Evolutionary conservation across 2,113 vertebrate species (phyloP).

Genomic region (Odocoileus hemionus): DNA sequence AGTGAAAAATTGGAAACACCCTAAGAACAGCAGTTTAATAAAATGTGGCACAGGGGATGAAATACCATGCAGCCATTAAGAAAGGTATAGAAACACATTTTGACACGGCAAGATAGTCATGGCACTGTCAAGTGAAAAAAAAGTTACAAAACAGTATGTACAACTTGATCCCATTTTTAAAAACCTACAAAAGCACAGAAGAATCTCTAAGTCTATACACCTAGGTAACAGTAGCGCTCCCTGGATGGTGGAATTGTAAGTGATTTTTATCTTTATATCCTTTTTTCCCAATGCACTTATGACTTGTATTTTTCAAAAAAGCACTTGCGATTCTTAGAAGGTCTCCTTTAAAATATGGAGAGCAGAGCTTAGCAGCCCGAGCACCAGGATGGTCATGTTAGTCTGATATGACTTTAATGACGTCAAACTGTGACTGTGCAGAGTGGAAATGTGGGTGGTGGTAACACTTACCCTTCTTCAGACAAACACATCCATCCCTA

Average conservation of each 20-base stretch:
- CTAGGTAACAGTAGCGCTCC: slow-evolving; percentile 13
- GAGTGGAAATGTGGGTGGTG: not conserved
- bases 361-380: slow-evolving; percentile 25
- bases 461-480: not conserved
- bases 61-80: slow-evolving; percentile 55
- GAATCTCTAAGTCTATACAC: slow-evolving; percentile 18
- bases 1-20: slow-evolving; percentile 64
- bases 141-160: slow-evolving; percentile 64
- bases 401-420: not conserved
- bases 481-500: not conserved
- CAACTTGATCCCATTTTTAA: slow-evolving; percentile 50
- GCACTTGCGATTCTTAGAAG: slow-evolving; percentile 28
- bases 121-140: slow-evolving; percentile 44
- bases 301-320: slow-evolving; percentile 31
- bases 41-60: slow-evolving; percentile 61
- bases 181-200: slow-evolving; percentile 45
- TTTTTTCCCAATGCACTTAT: not conserved
- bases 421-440: not conserved
- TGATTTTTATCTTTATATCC: not conserved
- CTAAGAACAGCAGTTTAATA: slow-evolving; percentile 63
- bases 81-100: slow-evolving; percentile 46
- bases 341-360: slow-evolving; percentile 3
- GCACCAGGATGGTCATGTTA: not conserved
- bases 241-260: not conserved
- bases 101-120: slow-evolving; percentile 43